Evolutionary conservation across 2,888 invertebrate genomes (phyloP), one percentile per base, ranked within the genome.

Genomic region (Taphrorychus bicolor): DNA sequence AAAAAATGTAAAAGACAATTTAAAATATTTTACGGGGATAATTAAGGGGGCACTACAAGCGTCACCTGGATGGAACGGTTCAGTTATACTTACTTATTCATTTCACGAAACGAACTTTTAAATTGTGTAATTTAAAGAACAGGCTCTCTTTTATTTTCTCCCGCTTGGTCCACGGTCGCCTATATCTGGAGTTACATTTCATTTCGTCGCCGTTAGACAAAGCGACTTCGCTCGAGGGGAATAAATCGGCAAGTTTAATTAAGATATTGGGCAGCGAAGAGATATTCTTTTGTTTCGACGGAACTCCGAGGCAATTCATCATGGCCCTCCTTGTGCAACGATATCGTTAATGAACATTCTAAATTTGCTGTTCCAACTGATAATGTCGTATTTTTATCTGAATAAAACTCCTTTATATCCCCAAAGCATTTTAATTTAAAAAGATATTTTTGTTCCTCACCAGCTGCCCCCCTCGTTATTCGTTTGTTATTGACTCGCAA

Each of bases 171-270:
- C 54, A 65, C 65, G 65, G 63, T 71, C 65, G 52, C 71, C 42
- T 67, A 60, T 59, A 71, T 66, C 61, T 71, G 72, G 66, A 69
- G 76, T 76, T 77, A 77, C 78, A 78, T 80, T 79, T 79, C 79
- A 79, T 80, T 78, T 78, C 77, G 75, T 77, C 77, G 77, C 74
- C 76, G 77, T 75, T 74, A 77, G 73, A 76, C 75, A 77, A 77
- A 77, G 76, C 76, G 75, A 74, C 74, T 73, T 70, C 72, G 71
- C 71, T 68, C 71, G 73, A 72, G 76, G 80, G 78, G 80, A 81
- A 82, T 82, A 82, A 83, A 83, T 83, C 82, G 82, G 82, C 81
- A 80, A 83, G 77, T 83, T 83, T 83, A 83, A 83, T 83, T 83
- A 83, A 83, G 83, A 83, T 83, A 82, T 82, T 82, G 82, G 81